Conservation (phyloP, 2,797 vertebrate species). For the Danionella dracula region DNA sequence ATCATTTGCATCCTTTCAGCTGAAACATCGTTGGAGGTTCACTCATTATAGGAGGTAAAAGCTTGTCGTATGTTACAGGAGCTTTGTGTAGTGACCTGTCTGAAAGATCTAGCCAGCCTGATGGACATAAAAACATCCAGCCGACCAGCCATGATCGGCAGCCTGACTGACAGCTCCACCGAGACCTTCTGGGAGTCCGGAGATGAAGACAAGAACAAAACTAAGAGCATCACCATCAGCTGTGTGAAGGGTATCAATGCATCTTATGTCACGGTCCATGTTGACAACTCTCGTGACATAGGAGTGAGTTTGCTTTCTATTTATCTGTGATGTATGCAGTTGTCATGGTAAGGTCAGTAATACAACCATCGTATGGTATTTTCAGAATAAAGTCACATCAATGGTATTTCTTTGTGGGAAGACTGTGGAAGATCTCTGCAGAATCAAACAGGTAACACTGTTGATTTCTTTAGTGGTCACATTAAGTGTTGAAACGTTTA, state of each 20-base stretch:
- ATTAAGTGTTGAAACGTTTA: no score
- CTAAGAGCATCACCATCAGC: slow-evolving; percentile 96
- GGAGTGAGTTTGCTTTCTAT: slow-evolving; percentile 74
- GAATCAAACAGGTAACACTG: slow-evolving; percentile 85
- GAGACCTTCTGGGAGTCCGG: slow-evolving; percentile 99
- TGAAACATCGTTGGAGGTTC: background rate
- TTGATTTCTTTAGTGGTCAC: no score
- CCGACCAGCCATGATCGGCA: slow-evolving; percentile 98
- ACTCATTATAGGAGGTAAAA: background rate
- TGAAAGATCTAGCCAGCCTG: slow-evolving; percentile 94
- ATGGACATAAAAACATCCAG: slow-evolving; percentile 98
- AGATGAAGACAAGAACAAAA: slow-evolving; percentile 99
- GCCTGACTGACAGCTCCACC: slow-evolving; percentile 95
- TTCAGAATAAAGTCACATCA: slow-evolving; percentile 97
- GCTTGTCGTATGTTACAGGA: slow-evolving; percentile 67
- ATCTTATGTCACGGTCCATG: slow-evolving; percentile 88
- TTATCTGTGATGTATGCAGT: background rate
- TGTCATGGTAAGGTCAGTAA: no score
- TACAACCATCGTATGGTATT: slow-evolving; percentile 1
- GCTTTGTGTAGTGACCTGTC: slow-evolving; percentile 87
- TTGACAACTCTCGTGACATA: slow-evolving; percentile 97
- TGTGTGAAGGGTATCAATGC: slow-evolving; percentile 95
- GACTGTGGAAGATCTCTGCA: slow-evolving; percentile 93
- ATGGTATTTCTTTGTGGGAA: slow-evolving; percentile 97
- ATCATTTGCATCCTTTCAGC: no score